Conservation (phyloP, 2,113 vertebrate genomes). For the Mustelus asterias region DNA sequence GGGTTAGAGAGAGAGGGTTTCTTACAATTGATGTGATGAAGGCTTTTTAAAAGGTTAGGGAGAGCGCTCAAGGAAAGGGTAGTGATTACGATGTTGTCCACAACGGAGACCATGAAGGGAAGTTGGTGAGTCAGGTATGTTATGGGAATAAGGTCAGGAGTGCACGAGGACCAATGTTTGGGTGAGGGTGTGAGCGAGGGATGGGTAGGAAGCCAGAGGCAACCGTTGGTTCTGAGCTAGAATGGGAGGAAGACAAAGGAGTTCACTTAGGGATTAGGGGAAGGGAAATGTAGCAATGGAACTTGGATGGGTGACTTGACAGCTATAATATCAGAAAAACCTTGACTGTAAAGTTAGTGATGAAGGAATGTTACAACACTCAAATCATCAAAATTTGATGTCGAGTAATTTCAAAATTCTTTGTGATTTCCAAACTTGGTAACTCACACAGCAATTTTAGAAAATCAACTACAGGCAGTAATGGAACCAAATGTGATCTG, state of each 20-base stretch:
- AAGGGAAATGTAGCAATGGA: background rate
- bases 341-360: background rate
- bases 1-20: background rate
- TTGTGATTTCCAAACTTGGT: background rate
- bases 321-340: background rate
- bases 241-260: background rate
- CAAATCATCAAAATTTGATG: too few species aligned
- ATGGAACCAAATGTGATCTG: background rate
- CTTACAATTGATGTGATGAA: background rate
- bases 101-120: background rate
- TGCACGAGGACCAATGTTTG: background rate
- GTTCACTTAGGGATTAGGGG: background rate
- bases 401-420: background rate
- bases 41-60: background rate
- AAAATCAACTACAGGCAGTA: background rate
- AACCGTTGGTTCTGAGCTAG: background rate
- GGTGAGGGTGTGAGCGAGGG: background rate
- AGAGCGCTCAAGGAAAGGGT: background rate
- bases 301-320: background rate
- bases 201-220: background rate
- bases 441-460: conserved; percentile 23
- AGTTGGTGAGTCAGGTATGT: background rate
- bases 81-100: background rate
- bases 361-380: background rate
- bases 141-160: background rate